Evolutionary conservation across 2,888 invertebrate genomes (phyloP), one percentile per base, ranked within the genome.

Genomic region (Drosophila lutescens): DNA sequence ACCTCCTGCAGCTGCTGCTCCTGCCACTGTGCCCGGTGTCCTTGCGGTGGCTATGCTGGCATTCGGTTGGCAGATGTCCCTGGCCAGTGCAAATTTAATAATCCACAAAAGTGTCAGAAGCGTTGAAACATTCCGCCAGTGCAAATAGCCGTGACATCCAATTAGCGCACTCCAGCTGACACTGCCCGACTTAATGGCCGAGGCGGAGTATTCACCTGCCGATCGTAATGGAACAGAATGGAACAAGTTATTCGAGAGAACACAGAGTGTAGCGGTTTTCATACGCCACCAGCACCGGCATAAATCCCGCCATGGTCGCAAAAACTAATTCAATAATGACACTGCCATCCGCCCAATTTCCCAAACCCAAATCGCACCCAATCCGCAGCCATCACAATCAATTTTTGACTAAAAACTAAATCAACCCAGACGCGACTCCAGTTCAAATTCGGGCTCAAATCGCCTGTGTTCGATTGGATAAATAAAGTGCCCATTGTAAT

Each of bases 161-260:
- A 86, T 88, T 88, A 86, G 77, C 66, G 78, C 63, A 67, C 74
- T 78, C 88, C 86, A 84, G 81, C 84, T 88, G 80, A 84, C 78
- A 56, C 89, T 76, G 55, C 66, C 86, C 43, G 92, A 92, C 78
- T 91, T 92, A 78, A 92, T 92, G 66, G 92, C 92, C 50, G 92
- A 92, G 50, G 92, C 92, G 34, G 92, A 92, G 70, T 92, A 92
- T 86, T 92, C 92, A 78, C 91, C 92, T 92, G 84, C 51, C 56
- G 70, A 69, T 69, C 54, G 55, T 43, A 74, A 44, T 12, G 55
- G 54, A 74, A 44, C n/a, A 20, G 46, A 55, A 41, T 36, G 17
- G 23, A 50, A 54, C 38, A 40, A 40, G 32, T 63, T 65, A 55
- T 46, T 44, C 20, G 44, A 12, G 34, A 47, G 34, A 47, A 34